Conservation (phyloP, 2,888 invertebrate species). For the Ectemnius lituratus region DNA sequence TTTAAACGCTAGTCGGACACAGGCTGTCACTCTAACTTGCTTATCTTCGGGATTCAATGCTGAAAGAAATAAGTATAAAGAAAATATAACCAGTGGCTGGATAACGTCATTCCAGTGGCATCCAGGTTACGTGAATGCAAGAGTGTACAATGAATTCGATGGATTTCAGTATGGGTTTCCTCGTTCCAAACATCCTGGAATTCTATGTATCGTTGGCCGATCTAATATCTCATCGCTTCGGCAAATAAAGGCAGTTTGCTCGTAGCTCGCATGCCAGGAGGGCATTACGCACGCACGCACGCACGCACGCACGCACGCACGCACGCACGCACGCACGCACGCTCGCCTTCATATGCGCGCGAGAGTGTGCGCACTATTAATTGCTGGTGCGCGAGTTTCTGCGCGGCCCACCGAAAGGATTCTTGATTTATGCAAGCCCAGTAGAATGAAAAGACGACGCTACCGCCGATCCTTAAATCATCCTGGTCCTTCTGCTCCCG, state of each 20-base stretch:
- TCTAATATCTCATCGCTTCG: conserved; percentile 56
- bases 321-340: too few relatives aligned
- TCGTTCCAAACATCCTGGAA: conserved; percentile 50
- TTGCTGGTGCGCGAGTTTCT: conserved; percentile 67
- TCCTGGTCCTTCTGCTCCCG: conserved; percentile 9
- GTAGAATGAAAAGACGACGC: conserved; percentile 37
- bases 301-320: too few relatives aligned
- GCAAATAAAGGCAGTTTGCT: conserved; percentile 62
- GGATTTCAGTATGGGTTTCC: conserved; percentile 38
- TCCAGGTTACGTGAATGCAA: conserved; percentile 28
- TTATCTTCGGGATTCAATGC: too few relatives aligned
- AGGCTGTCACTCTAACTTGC: too few relatives aligned
- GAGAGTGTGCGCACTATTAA: conserved; percentile 64
- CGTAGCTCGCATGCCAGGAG: conserved; percentile 69
- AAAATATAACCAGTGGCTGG: background rate
- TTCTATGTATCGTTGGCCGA: conserved; percentile 38
- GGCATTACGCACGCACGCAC: conserved; percentile 65
- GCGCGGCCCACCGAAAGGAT: conserved; percentile 61
- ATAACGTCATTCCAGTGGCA: conserved; percentile 9
- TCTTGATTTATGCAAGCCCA: conserved; percentile 40
- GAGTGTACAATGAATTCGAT: conserved; percentile 22
- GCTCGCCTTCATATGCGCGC: too few relatives aligned
- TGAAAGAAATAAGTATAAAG: too few relatives aligned
- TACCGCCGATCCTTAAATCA: conserved; percentile 43
- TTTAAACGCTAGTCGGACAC: conserved; percentile 42